phyloP scores from a whole-genome alignment of 2,888 invertebrate genomes.

The Stomorhina lunata region DNA sequence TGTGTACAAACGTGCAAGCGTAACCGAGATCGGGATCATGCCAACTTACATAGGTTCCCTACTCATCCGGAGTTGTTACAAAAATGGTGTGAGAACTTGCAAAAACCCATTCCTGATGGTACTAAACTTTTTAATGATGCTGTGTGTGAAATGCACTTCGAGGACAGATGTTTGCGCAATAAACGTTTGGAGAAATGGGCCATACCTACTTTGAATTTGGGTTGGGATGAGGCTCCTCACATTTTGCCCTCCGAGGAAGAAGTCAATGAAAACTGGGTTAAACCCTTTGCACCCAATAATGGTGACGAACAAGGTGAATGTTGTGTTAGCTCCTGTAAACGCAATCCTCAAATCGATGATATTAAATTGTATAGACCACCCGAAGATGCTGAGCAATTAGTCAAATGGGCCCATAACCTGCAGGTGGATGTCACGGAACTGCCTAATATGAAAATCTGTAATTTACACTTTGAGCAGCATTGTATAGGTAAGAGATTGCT shows the following conservation, averaged over 20 bases:
- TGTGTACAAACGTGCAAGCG: constrained; percentile 74
- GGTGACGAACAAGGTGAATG: constrained; percentile 76
- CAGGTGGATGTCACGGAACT: constrained; percentile 70
- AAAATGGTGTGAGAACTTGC: constrained; percentile 75
- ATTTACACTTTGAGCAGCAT: constrained; percentile 74
- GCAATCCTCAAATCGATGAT: constrained; percentile 76
- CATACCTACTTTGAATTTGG: constrained; percentile 73
- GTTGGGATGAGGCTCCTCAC: constrained; percentile 71
- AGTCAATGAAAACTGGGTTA: constrained; percentile 72
- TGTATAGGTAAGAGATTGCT: constrained; percentile 76
- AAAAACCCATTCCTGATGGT: constrained; percentile 74
- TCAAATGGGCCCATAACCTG: constrained; percentile 76
- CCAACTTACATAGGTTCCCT: constrained; percentile 76
- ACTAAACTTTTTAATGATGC: constrained; percentile 75
- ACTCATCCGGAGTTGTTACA: constrained; percentile 72
- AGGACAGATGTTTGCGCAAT: constrained; percentile 75
- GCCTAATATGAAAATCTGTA: constrained; percentile 71
- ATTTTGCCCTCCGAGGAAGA: constrained; percentile 73
- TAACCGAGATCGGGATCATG: constrained; percentile 76
- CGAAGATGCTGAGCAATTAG: constrained; percentile 73
- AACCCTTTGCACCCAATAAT: constrained; percentile 70
- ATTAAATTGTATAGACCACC: constrained; percentile 74
- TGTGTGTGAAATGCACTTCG: constrained; percentile 76
- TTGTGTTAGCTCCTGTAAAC: constrained; percentile 73
- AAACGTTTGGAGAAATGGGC: constrained; percentile 76